Evolutionary conservation across 1,140 invertebrate species (phyloP).

Genomic region (Paralvinella palmiformis): DNA sequence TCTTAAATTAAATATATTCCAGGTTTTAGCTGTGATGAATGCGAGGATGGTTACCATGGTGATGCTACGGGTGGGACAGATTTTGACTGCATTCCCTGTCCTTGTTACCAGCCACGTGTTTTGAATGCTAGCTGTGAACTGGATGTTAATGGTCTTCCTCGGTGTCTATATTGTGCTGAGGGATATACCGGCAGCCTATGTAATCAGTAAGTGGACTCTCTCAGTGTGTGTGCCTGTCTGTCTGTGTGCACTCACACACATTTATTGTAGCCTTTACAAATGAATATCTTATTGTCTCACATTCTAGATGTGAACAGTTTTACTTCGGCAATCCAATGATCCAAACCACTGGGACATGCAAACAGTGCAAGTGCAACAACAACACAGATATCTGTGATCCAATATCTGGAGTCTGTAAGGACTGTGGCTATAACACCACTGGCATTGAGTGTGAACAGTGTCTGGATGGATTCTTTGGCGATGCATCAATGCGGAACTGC

Average conservation of each 20-base stretch:
- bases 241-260: not conserved
- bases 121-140: conserved; percentile 5
- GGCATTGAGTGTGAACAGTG: conserved; percentile 84
- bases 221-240: not conserved
- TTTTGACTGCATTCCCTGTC: conserved; percentile 83
- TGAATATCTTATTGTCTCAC: not conserved
- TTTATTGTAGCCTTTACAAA: not conserved
- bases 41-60: conserved; percentile 60
- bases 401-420: not conserved
- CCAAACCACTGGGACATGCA: conserved; percentile 9
- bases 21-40: conserved; percentile 83
- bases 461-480: conserved; percentile 87
- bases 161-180: not conserved
- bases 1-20: no score
- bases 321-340: conserved; percentile 14
- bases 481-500: conserved; percentile 55
- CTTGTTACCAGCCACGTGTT: conserved; percentile 6
- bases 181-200: conserved; percentile 13
- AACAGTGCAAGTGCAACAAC: conserved; percentile 16
- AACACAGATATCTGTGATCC: conserved; percentile 17
- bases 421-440: conserved; percentile 86
- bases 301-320: conserved; percentile 10
- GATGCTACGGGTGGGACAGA: conserved; percentile 81
- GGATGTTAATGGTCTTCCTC: not conserved
- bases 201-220: conserved; percentile 8